Percentiles rank a stretch among this genome's conserved stretches.
phyloP scores from a whole-genome alignment of 37 sponge, comb jelly and placozoan species.

The Ephydatia muelleri region DNA sequence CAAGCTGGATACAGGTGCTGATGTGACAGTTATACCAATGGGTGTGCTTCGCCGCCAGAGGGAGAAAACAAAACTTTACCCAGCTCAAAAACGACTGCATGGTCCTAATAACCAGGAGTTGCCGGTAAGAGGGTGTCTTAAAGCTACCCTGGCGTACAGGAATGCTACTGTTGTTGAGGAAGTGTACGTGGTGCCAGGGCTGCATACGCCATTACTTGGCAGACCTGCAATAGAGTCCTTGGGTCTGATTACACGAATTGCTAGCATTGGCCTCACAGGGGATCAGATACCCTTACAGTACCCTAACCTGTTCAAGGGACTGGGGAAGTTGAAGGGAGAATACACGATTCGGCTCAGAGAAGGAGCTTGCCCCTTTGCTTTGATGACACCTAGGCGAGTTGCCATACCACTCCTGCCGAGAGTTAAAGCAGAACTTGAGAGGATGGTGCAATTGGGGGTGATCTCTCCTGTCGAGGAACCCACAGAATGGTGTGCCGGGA shows the following conservation, averaged over 20 bases:
- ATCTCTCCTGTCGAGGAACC: constrained; percentile 26
- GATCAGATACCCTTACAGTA: constrained; percentile 8
- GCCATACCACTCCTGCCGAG: constrained; percentile 26
- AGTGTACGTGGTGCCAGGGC: constrained; percentile 19
- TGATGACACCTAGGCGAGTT: constrained; percentile 42
- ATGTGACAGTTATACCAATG: constrained; percentile 10
- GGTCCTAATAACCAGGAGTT: no score
- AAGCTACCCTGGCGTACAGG: no score
- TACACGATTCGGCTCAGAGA: constrained; percentile 33
- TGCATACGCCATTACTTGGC: constrained; percentile 28
- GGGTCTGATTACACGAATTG: constrained; percentile 9
- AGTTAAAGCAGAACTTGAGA: constrained; percentile 39
- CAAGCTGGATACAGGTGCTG: constrained; percentile 29
- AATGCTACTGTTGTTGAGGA: neutral
- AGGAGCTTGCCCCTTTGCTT: constrained; percentile 25
- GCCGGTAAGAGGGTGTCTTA: no score
- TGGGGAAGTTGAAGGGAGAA: constrained; percentile 41
- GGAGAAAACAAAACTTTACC: no score
- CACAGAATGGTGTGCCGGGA: constrained; percentile 55
- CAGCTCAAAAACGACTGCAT: no score
- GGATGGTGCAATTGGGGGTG: constrained; percentile 43
- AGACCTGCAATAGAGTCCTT: constrained; percentile 38
- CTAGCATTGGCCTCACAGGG: neutral
- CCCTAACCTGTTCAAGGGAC: constrained; percentile 31
- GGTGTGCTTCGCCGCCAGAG: neutral